Percentiles rank a stretch among this genome's conserved stretches.
phyloP scores from a whole-genome alignment of 1,140 invertebrate genomes.

The Trichoplusia ni region DNA sequence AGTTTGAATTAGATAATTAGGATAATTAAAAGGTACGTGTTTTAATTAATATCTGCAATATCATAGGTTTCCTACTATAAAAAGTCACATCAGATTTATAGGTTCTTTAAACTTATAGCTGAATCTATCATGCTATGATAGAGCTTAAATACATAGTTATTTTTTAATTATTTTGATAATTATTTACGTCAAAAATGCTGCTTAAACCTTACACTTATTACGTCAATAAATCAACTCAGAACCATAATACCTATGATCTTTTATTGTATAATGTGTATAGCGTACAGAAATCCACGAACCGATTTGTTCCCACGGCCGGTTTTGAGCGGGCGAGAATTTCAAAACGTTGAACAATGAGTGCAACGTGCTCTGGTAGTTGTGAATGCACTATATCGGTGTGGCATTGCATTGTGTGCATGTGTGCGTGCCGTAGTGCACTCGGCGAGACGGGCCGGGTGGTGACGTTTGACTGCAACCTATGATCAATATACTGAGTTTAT shows the following conservation, averaged over 20 bases:
- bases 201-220: no score
- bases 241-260: not conserved
- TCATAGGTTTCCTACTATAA: no score
- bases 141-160: no score
- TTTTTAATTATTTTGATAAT: no score
- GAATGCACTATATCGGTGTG: constrained; percentile 36
- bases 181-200: no score
- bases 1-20: no score
- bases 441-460: constrained; percentile 34
- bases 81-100: no score
- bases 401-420: constrained; percentile 38
- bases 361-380: constrained; percentile 61
- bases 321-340: constrained; percentile 69
- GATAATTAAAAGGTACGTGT: no score
- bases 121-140: no score
- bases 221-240: not conserved
- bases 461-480: constrained; percentile 29
- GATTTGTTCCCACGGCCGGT: constrained; percentile 71
- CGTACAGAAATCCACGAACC: constrained; percentile 39
- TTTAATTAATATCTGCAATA: no score
- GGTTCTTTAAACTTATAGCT: no score
- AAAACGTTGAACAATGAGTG: constrained; percentile 78
- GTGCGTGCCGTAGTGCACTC: constrained; percentile 48
- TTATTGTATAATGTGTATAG: constrained; percentile 4
- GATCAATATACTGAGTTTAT: constrained; percentile 21